These are phyloP conservation scores for Chymomyza fuscimana DNA, from an alignment of 2,888 invertebrate genomes.

Conservation along the genomic window DNA sequence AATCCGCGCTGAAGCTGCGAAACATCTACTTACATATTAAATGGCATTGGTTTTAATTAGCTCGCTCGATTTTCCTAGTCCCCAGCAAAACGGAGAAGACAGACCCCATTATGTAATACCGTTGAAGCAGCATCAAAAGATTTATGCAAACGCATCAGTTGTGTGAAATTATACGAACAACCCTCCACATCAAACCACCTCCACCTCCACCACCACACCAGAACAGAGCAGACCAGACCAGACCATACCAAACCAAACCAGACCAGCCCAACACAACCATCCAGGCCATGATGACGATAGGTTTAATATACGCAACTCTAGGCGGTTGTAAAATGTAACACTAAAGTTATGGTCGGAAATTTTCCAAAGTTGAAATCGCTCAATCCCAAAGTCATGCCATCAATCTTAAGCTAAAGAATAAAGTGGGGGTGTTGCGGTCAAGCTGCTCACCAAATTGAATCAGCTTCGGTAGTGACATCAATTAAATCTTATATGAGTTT, in stretches of 20 bases:
- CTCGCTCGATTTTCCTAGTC: constrained; percentile 27
- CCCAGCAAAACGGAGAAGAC: background rate
- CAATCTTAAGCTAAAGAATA: constrained; percentile 31
- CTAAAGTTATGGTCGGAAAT: constrained; percentile 42
- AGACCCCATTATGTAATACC: background rate
- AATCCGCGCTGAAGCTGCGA: constrained; percentile 51
- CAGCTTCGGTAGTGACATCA: background rate
- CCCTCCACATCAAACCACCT: background rate
- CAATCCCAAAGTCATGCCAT: constrained; percentile 35
- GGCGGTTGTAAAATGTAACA: constrained; percentile 34
- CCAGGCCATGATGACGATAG: background rate
- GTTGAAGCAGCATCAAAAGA: constrained; percentile 32
- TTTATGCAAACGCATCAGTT: constrained; percentile 63
- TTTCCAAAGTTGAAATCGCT: constrained; percentile 46
- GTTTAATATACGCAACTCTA: background rate
- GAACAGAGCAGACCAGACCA: background rate
- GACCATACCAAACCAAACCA: background rate
- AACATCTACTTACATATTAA: constrained; percentile 60
- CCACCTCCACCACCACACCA: background rate
- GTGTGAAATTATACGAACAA: constrained; percentile 45
- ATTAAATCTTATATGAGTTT: background rate
- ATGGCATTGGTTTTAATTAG: constrained; percentile 59
- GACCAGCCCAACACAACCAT: background rate
- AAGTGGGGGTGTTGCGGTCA: background rate
- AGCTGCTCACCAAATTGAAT: background rate